Evolutionary conservation across 2,797 vertebrate species (phyloP).

Genomic region (Coreius guichenoti): DNA sequence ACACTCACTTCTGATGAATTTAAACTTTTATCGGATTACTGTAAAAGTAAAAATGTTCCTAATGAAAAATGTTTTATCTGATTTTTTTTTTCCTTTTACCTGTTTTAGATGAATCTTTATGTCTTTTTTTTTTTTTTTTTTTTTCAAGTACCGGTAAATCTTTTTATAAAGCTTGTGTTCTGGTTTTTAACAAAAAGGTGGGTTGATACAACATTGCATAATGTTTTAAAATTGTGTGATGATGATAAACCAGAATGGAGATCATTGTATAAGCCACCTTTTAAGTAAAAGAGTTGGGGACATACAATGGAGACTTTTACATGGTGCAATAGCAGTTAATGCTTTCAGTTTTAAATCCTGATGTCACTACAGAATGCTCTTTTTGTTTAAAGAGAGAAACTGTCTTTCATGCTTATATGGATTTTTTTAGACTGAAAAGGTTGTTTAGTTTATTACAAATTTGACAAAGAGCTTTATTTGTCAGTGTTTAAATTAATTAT

Average conservation of each 20-base stretch:
- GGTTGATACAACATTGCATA: too few species aligned
- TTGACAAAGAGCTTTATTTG: too few species aligned
- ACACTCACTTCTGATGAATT: too few species aligned
- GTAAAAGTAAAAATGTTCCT: too few species aligned
- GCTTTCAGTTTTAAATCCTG: background rate
- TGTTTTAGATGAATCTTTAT: background rate
- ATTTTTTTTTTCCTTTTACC: background rate
- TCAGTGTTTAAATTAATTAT: too few species aligned
- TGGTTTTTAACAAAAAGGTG: background rate
- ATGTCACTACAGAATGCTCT: background rate
- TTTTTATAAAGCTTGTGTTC: constrained; percentile 17
- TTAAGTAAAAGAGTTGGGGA: background rate
- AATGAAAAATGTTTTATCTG: too few species aligned
- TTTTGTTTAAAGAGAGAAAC: too few species aligned
- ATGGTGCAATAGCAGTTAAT: background rate
- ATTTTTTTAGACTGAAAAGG: background rate
- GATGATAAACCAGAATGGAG: background rate
- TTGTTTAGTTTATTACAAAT: background rate
- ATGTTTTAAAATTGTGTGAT: too few species aligned
- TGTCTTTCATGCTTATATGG: background rate
- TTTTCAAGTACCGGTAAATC: background rate
- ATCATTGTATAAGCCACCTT: background rate
- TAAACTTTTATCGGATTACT: too few species aligned
- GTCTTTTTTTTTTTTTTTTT: too few species aligned
- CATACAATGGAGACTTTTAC: background rate